Conservation (phyloP, 2,888 invertebrate genomes). For the Dynastes tityus region DNA sequence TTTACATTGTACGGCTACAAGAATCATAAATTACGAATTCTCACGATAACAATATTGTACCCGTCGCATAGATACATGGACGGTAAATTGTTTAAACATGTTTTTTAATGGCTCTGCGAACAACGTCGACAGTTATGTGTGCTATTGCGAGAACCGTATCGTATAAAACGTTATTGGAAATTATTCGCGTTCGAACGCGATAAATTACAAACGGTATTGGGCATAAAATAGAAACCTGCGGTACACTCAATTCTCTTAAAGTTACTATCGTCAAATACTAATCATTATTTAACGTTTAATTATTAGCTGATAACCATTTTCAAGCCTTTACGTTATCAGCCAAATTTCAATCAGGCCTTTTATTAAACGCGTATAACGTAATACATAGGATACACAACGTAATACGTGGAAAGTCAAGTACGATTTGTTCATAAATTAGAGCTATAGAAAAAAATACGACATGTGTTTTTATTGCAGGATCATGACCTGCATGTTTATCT, state of each 20-base stretch:
- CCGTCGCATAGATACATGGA: not conserved
- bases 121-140: too few relatives aligned
- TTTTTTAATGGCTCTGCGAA: not conserved
- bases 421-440: conserved; percentile 26
- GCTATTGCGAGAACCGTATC: too few relatives aligned
- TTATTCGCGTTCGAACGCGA: too few relatives aligned
- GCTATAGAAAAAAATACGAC: conserved; percentile 23
- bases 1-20: not conserved
- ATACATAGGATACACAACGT: not conserved
- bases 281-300: too few relatives aligned
- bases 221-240: too few relatives aligned
- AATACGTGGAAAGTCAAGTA: conserved; percentile 27
- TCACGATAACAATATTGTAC: conserved; percentile 8
- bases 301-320: too few relatives aligned
- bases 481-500: conserved; percentile 43
- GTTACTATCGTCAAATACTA: too few relatives aligned
- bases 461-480: conserved; percentile 46
- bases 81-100: conserved; percentile 8
- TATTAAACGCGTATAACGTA: not conserved
- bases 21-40: conserved; percentile 9
- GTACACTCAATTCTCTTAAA: too few relatives aligned
- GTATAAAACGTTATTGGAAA: too few relatives aligned
- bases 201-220: too few relatives aligned
- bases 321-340: too few relatives aligned
- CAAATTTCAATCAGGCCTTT: too few relatives aligned